These are phyloP conservation scores for Caenorhabditis zanzibari DNA, from an alignment of 2,888 invertebrate genomes.

Conservation along the genomic window DNA sequence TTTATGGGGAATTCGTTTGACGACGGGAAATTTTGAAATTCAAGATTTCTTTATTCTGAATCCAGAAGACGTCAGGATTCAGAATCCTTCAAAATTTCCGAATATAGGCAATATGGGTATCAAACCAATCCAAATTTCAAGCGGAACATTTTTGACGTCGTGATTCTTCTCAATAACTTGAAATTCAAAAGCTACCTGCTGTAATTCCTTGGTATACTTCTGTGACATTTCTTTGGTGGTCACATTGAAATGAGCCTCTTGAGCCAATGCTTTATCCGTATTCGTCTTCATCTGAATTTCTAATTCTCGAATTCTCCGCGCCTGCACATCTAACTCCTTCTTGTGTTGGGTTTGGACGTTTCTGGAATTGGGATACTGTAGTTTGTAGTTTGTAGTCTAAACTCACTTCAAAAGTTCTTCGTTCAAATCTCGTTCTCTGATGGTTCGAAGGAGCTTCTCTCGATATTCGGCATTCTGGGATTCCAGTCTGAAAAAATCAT, in stretches of 20 bases:
- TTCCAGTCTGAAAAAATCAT: slow-evolving; percentile 76
- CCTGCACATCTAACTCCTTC: slow-evolving; percentile 67
- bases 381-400: neutral
- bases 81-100: too few species aligned
- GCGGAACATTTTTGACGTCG: neutral
- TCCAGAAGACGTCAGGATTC: neutral
- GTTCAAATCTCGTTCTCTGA: slow-evolving; percentile 73
- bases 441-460: slow-evolving; percentile 73
- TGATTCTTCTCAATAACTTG: too few species aligned
- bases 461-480: slow-evolving; percentile 77
- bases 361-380: slow-evolving; percentile 35
- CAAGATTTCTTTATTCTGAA: neutral
- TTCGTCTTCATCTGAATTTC: slow-evolving; percentile 75
- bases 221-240: slow-evolving; percentile 69
- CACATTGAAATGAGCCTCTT: slow-evolving; percentile 76
- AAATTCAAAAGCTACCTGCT: slow-evolving; percentile 72
- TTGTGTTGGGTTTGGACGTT: slow-evolving; percentile 66
- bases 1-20: too few species aligned
- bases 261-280: slow-evolving; percentile 74
- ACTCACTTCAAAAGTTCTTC: slow-evolving; percentile 67
- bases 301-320: slow-evolving; percentile 66
- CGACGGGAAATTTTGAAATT: too few species aligned
- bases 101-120: too few species aligned
- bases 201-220: slow-evolving; percentile 71
- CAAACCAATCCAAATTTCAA: too few species aligned